These are phyloP conservation scores for Eurytoma californica DNA, from an alignment of 2,888 invertebrate genomes.

Conservation along the genomic window DNA sequence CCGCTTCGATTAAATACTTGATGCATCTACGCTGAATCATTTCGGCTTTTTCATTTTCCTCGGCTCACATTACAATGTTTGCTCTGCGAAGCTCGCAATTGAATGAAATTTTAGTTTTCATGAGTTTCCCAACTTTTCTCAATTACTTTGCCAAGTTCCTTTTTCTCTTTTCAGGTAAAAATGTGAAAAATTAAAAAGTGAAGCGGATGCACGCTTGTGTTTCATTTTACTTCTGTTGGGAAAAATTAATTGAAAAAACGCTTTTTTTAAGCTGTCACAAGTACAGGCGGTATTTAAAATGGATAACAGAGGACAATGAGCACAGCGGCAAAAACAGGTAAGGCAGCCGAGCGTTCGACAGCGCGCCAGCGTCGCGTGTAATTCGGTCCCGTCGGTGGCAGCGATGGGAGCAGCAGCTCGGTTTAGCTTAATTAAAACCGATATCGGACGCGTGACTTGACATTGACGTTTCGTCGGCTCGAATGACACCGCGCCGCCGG, in stretches of 20 bases:
- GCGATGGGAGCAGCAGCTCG: conserved; percentile 2
- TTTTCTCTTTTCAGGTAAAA: neutral
- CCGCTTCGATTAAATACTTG: neutral
- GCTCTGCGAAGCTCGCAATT: neutral
- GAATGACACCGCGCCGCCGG: conserved; percentile 18
- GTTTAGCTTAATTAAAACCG: conserved; percentile 47
- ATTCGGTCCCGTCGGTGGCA: neutral
- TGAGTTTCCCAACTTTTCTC: neutral
- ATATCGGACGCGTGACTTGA: conserved; percentile 32
- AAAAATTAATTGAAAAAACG: neutral
- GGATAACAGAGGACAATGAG: neutral
- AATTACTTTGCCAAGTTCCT: neutral
- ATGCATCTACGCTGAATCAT: neutral
- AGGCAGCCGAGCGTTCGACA: neutral
- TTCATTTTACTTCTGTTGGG: neutral
- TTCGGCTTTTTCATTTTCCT: neutral
- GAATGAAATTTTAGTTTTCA: neutral
- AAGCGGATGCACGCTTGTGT: neutral
- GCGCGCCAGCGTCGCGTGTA: neutral
- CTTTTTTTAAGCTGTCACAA: neutral
- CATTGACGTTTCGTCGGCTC: conserved; percentile 41
- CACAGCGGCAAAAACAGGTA: neutral
- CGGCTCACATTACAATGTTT: neutral
- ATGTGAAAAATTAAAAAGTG: neutral
- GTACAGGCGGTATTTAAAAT: neutral